These are phyloP conservation scores for Reticulitermes speratus DNA, from an alignment of 1,140 invertebrate genomes.

Conservation along the genomic window DNA sequence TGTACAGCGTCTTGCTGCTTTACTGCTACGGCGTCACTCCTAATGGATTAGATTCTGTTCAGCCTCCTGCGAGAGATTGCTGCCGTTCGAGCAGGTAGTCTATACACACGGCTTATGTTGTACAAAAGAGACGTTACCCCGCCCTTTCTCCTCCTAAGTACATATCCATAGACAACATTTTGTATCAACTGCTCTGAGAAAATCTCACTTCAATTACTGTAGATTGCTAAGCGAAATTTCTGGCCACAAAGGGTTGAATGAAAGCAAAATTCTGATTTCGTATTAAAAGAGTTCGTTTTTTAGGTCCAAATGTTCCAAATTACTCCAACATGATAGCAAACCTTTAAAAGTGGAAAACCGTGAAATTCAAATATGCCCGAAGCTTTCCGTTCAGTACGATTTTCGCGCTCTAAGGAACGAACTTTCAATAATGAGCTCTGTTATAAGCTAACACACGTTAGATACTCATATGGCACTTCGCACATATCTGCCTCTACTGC, in stretches of 20 bases:
- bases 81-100: background rate
- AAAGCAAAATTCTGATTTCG: background rate
- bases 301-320: background rate
- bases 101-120: background rate
- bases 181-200: constrained; percentile 15
- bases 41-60: constrained; percentile 16
- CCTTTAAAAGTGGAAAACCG: constrained; percentile 6
- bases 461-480: too few species aligned
- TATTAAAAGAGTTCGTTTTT: constrained; percentile 9
- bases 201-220: constrained; percentile 9
- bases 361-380: background rate
- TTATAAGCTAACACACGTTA: too few species aligned
- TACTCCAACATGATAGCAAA: background rate
- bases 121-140: background rate
- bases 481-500: too few species aligned
- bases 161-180: constrained; percentile 4
- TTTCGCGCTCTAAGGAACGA: background rate
- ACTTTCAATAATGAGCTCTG: background rate
- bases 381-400: background rate
- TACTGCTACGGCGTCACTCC: background rate
- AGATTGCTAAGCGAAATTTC: background rate
- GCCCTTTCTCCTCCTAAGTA: background rate
- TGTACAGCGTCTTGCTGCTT: background rate
- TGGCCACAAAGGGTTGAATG: background rate
- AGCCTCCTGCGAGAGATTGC: background rate